Base-by-base conservation (phyloP, 2,797 vertebrate species). In the Crocodylus rhombifer region DNA sequence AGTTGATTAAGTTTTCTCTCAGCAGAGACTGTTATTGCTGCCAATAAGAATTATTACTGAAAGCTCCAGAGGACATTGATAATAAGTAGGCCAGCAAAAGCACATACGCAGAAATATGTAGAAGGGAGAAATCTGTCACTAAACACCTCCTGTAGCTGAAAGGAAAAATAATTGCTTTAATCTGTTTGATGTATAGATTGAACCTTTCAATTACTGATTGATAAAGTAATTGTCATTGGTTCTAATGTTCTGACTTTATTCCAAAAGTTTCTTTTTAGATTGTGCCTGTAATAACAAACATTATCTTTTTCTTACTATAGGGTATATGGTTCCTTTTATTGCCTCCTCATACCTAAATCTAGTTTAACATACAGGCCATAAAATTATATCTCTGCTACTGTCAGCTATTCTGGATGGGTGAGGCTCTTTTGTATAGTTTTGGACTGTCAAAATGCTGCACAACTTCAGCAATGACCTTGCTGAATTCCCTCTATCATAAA, bases 1-100 rank as follows among this genome's bases (percentile, higher is more conserved):
- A 96, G 51, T n/a, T 81, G 75, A 93, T 82, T 90, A 87, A 71
- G 76, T 75, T 90, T 88, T 91, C 77, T 55, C 81, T 92, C 80
- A 92, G 51, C 33, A 7, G 15, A 65, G 2, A 77, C 15, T 90
- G 71, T 92, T 94, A 83, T 17, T 90, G 63, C 30, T 96, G 88
- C 91, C 84, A 91, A 3, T 90, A 94, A 77, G 71, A 93, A 73
- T 84, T 87, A 92, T 85, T 92, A 77, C 57, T 77, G 28, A 89
- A 77, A 61, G 42, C 62, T 93, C 56, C 64, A 88, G 83, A 92
- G 83, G 56, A 84, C 23, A 63, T 9, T 84, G 33, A 74, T 86
- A 92, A 89, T 87, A 91, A 95, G 90, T 77, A 93, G 83, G 56
- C 58, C 56, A 74, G 79, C n/a, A 89, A 87, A 86, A 30, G 33